These are phyloP conservation scores for Ormyrus nitidulus DNA, from an alignment of 2,888 invertebrate genomes.

Conservation along the genomic window DNA sequence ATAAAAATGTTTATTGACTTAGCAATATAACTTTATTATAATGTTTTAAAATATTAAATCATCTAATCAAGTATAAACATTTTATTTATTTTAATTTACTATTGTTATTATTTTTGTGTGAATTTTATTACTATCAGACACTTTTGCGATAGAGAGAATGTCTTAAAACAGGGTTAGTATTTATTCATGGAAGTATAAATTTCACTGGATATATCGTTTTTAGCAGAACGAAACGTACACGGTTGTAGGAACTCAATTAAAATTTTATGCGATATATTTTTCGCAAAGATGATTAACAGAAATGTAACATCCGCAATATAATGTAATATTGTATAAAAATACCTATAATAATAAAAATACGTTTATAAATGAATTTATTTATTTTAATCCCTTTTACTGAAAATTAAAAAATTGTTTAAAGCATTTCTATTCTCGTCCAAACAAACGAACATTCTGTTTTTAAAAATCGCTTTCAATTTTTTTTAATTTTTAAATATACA, in stretches of 20 bases:
- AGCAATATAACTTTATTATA: too few species aligned
- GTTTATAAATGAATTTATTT: constrained; percentile 24
- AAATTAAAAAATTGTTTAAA: neutral
- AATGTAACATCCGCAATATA: constrained; percentile 29
- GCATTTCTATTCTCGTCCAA: too few species aligned
- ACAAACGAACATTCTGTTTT: too few species aligned
- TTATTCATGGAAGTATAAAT: constrained; percentile 7
- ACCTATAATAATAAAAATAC: constrained; percentile 39
- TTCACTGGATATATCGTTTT: neutral
- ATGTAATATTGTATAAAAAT: constrained; percentile 44
- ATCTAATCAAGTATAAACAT: too few species aligned
- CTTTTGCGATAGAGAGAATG: neutral
- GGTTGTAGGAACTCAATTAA: neutral
- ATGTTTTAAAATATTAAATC: too few species aligned
- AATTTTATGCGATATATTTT: constrained; percentile 29
- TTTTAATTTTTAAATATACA: too few species aligned
- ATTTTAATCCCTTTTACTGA: neutral
- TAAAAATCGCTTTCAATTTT: too few species aligned
- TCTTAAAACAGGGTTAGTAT: constrained; percentile 27
- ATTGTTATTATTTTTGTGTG: too few species aligned
- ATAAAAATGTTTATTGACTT: too few species aligned
- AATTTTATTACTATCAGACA: too few species aligned
- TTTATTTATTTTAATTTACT: too few species aligned
- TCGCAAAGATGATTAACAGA: constrained; percentile 19
- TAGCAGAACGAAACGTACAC: neutral